Evolutionary conservation across 2,888 invertebrate genomes (phyloP).

Genomic region (Petrolisthes manimaculis): DNA sequence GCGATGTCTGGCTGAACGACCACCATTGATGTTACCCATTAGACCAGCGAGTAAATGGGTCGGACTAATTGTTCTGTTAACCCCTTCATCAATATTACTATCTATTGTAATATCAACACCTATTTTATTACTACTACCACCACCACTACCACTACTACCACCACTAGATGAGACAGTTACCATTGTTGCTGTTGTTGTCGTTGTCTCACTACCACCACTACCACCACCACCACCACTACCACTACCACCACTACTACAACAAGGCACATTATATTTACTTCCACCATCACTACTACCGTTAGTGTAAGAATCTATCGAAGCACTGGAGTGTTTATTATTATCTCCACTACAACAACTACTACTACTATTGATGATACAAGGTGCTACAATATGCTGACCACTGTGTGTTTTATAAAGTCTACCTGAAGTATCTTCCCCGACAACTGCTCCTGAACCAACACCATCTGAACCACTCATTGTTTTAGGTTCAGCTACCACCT

Average conservation of each 20-base stretch:
- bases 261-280: constrained; percentile 7
- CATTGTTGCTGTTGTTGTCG: background rate
- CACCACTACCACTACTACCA: constrained; percentile 21
- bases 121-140: constrained; percentile 23
- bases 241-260: constrained; percentile 11
- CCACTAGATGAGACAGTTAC: background rate
- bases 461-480: constrained; percentile 38
- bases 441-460: constrained; percentile 41
- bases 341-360: constrained; percentile 21
- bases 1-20: constrained; percentile 54
- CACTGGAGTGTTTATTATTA: constrained; percentile 12
- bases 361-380: constrained; percentile 51
- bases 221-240: constrained; percentile 9
- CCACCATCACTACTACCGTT: constrained; percentile 34
- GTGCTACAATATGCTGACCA: constrained; percentile 48
- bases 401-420: constrained; percentile 42
- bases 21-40: constrained; percentile 52
- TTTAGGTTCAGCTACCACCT: constrained; percentile 54
- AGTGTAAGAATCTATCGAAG: constrained; percentile 51
- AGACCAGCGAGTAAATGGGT: constrained; percentile 59
- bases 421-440: constrained; percentile 56
- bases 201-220: constrained; percentile 4
- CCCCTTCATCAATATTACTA: constrained; percentile 38
- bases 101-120: constrained; percentile 19
- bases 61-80: constrained; percentile 49